These are phyloP conservation scores for Sympetrum striolatum DNA, from an alignment of 2,888 invertebrate genomes.

Conservation along the genomic window DNA sequence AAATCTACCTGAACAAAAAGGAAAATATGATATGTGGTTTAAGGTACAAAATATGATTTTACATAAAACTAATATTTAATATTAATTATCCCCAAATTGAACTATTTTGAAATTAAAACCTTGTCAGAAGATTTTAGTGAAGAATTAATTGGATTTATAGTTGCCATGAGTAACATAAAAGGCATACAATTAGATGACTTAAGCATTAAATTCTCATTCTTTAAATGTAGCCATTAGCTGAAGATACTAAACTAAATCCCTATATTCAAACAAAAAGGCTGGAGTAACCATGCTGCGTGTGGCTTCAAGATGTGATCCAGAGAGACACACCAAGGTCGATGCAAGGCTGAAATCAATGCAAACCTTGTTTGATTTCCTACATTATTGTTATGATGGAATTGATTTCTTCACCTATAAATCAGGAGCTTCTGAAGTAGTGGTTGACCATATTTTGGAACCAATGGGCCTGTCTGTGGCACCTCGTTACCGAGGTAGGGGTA, in stretches of 20 bases:
- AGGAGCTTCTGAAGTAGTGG: neutral
- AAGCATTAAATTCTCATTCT: too few species aligned
- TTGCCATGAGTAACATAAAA: too few species aligned
- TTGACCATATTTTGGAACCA: neutral
- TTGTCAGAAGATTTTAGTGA: too few species aligned
- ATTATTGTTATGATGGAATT: neutral
- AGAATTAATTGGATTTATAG: too few species aligned
- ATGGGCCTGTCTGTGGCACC: neutral
- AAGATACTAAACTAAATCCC: neutral
- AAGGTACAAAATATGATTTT: too few species aligned
- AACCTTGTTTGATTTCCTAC: neutral
- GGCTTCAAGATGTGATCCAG: neutral
- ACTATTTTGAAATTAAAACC: too few species aligned
- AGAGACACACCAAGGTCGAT: neutral
- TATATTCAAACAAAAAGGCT: neutral
- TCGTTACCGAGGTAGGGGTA: neutral
- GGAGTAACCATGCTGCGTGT: neutral
- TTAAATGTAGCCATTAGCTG: too few species aligned
- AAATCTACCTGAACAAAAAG: too few species aligned
- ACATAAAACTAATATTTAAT: too few species aligned
- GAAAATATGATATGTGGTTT: too few species aligned
- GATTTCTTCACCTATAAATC: conserved; percentile 7
- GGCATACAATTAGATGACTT: too few species aligned
- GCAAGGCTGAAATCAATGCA: neutral
- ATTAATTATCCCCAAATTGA: too few species aligned